Base-by-base conservation (phyloP, 2,797 vertebrate genomes). In the Enteromius paludinosus region DNA sequence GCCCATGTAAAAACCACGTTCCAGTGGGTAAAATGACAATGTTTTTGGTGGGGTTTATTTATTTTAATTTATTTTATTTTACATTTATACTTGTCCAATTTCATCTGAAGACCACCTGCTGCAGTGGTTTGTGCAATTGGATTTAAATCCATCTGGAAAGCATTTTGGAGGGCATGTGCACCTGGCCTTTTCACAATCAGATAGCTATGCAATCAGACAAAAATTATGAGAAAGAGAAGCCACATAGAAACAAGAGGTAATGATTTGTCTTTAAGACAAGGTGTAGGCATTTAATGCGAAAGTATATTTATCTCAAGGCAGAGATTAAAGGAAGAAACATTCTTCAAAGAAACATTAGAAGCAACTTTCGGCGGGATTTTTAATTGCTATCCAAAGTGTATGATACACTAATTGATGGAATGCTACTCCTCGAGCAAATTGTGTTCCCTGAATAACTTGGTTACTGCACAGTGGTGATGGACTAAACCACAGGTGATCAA, bases 271-370 rank as follows among this genome's bases (percentile, higher is more conserved):
- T 49, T 41, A 7, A 23, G 35, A 38, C 65, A 33, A 70, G 41
- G 49, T 56, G 64, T 75, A 35, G 74, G 56, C 15, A 23, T 71
- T 66, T 35, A 61, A 49, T 20, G 68, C 43, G 41, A 10, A 79
- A 1, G 5, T 69, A 41, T 78, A 52, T 62, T 80, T 76, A 71
- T 61, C 70, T 62, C 20, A 64, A 47, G 47, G 17, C 65, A 78
- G 45, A 81, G 54, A 86, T 78, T n/a, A 25, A 75, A 49, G 38
- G 73, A 54, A 79, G 78, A 86, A 77, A 66, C 66, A 74, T 64
- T 75, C 69, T 79, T 76, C 61, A 85, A 87, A 35, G 20, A 28
- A 5, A 41, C 5, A 15, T 41, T 68, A 20, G 4, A 33, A 56
- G n/a, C 17, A 43, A 65, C 12, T 52, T 33, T n/a, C 17, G 7